Conservation (phyloP, 2,113 vertebrate genomes). For the Cynopterus brachyotis region DNA sequence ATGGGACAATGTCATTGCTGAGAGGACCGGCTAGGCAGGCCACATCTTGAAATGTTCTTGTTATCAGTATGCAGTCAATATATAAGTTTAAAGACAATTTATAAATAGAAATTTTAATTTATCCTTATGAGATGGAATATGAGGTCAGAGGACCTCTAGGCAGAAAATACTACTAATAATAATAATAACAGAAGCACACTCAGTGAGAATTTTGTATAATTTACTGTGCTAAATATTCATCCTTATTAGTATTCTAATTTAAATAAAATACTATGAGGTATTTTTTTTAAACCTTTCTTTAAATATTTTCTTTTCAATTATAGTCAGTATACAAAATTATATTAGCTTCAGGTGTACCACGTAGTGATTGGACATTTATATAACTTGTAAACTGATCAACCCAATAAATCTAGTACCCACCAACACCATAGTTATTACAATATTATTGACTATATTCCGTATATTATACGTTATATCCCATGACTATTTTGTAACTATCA, state of each 20-base stretch:
- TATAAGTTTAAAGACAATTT: neutral
- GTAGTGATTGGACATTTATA: too few relatives aligned
- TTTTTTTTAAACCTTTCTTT: neutral
- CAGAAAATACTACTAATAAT: neutral
- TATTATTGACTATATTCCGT: too few relatives aligned
- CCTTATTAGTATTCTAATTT: neutral
- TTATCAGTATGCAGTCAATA: neutral
- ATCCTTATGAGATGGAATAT: neutral
- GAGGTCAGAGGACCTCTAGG: neutral
- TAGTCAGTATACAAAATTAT: too few relatives aligned
- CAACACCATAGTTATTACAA: too few relatives aligned
- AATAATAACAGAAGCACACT: neutral
- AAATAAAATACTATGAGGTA: neutral
- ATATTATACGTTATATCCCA: too few relatives aligned
- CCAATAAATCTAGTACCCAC: too few relatives aligned
- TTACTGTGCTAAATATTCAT: neutral
- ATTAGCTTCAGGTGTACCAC: too few relatives aligned
- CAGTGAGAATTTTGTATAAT: neutral
- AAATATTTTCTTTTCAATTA: too few relatives aligned
- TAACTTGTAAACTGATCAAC: too few relatives aligned
- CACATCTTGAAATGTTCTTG: neutral
- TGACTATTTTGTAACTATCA: too few relatives aligned
- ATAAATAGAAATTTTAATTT: neutral
- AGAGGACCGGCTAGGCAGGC: neutral
- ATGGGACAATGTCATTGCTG: fast-evolving